phyloP scores from a whole-genome alignment of 2,888 invertebrate species.

The Zele albiditarsus region DNA sequence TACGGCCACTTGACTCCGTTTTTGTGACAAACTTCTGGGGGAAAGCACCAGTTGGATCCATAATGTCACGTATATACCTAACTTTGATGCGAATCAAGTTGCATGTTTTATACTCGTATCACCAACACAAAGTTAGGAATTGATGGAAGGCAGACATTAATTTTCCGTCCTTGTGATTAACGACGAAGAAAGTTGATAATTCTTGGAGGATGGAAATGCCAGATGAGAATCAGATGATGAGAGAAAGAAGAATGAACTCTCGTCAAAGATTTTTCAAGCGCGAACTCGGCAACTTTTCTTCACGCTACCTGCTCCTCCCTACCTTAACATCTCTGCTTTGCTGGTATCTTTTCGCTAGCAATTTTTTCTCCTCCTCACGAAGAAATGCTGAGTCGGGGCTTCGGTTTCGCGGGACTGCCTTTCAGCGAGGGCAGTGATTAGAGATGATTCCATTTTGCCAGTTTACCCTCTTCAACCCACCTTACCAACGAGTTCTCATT shows the following conservation, averaged over 20 bases:
- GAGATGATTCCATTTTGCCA: slow-evolving; percentile 65
- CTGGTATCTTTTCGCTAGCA: slow-evolving; percentile 7
- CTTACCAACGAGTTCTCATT: slow-evolving; percentile 57
- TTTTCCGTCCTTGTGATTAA: slow-evolving; percentile 27
- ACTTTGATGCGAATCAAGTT: slow-evolving; percentile 3
- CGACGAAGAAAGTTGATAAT: slow-evolving; percentile 3
- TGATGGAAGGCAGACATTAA: slow-evolving; percentile 22
- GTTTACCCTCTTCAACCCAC: slow-evolving; percentile 49
- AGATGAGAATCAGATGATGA: slow-evolving; percentile 11
- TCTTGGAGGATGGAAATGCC: not conserved
- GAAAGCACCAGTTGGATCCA: not conserved
- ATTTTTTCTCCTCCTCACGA: slow-evolving; percentile 15
- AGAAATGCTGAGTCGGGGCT: slow-evolving; percentile 52
- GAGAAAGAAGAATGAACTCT: slow-evolving; percentile 12
- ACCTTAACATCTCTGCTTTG: slow-evolving; percentile 21
- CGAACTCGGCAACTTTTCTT: slow-evolving; percentile 40
- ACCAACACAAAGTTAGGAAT: slow-evolving; percentile 12
- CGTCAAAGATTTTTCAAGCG: slow-evolving; percentile 36
- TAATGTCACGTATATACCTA: slow-evolving; percentile 22
- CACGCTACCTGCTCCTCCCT: slow-evolving; percentile 36
- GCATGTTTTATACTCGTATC: slow-evolving; percentile 33
- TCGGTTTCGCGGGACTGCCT: slow-evolving; percentile 50
- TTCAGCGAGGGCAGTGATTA: slow-evolving; percentile 60
- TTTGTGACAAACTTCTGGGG: not conserved
- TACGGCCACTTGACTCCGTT: slow-evolving; percentile 48